Evolutionary conservation across 2,113 vertebrate genomes (phyloP), one percentile per base, ranked within the genome.

Genomic region (Nothocercus julius): DNA sequence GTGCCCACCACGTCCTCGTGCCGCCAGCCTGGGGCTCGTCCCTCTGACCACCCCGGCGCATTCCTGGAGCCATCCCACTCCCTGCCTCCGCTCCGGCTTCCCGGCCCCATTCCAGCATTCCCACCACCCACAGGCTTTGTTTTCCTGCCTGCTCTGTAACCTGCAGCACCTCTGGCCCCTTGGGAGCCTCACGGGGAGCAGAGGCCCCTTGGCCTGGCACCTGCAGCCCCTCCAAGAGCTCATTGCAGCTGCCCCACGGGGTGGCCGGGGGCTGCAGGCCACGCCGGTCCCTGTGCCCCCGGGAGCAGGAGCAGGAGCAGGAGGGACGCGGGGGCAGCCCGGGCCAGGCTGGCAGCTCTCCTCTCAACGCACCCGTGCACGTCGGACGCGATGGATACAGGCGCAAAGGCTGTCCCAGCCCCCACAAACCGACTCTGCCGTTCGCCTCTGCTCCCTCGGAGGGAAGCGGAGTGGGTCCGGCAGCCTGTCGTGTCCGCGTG

Each of bases 111-210:
- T 58, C 1, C 58, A 51, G 36, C 62, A 85, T 92, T 56, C 83
- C 1, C 34, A 2, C 84, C 88, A 85, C 30, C 90, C 67, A 38
- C 94, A 85, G 88, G 67, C 94, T 95, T 95, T 95, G 95, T 95
- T 94, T 92, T 94, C 95, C 94, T 91, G 85, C 91, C 89, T 91
- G 80, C 94, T 0, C 54, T 6, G 32, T 64, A 72, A 62, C 88
- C 75, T 85, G 94, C 85, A 5, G 76, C 95, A 85, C 28, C 19
- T 44, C 42, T 49, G 32, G 40, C 91, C 69, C 73, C 91, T 51
- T 54, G 2, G 72, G 85, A 89, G 69, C 64, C 85, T 63, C 70
- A 49, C 9, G 9, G 90, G 61, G 66, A 67, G 53, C 79, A 13
- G 2, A 0, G 62, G 59, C 85, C 82, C 3, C 69, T 45, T 20